Conservation (phyloP, 2,113 vertebrate species). For the Donacobius atricapilla region DNA sequence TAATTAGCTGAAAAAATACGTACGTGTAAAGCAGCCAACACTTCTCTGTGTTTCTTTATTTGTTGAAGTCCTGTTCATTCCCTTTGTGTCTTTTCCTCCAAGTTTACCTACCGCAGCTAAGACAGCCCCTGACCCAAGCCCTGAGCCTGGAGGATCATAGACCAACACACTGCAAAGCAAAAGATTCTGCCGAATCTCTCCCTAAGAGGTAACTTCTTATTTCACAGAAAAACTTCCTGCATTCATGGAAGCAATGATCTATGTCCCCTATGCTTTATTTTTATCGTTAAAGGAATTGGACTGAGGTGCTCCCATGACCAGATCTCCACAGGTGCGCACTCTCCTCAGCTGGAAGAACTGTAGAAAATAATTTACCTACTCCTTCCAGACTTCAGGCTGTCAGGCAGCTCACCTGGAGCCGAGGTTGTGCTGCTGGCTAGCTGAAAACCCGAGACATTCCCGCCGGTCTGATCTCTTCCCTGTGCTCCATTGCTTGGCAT, state of each 20-base stretch:
- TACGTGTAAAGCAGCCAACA: neutral
- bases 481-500: neutral
- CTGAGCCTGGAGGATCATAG: neutral
- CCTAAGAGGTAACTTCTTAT: neutral
- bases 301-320: neutral
- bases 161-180: neutral
- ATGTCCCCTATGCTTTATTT: rapidly evolving
- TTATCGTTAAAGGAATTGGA: neutral
- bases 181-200: neutral
- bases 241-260: neutral
- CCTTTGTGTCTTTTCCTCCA: neutral
- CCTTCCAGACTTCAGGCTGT: neutral
- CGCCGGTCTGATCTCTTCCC: neutral
- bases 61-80: neutral
- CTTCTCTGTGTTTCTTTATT: neutral
- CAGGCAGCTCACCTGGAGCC: neutral
- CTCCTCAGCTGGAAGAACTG: rapidly evolving
- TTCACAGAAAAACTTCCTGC: neutral
- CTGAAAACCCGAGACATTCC: neutral
- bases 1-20: neutral
- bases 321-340: neutral
- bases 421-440: neutral
- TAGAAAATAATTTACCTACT: neutral
- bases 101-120: rapidly evolving
- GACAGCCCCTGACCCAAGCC: neutral